Conservation (phyloP, 64 coral and sea anemone genomes). For the Montipora sp. region DNA sequence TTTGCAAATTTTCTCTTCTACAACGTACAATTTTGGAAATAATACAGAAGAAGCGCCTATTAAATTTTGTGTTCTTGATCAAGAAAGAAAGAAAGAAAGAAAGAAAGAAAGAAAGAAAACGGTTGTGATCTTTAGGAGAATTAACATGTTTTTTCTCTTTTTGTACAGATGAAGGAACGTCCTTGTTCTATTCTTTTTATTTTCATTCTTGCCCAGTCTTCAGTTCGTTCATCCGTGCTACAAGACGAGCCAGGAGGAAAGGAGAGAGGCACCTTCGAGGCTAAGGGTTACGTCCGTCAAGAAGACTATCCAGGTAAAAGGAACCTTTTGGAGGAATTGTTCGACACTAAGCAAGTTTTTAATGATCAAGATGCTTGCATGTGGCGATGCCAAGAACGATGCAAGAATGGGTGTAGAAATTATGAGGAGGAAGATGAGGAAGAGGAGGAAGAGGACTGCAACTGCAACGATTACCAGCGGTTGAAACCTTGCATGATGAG, state of each 20-base stretch:
- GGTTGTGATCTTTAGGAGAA: too few relatives aligned
- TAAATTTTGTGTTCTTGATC: too few relatives aligned
- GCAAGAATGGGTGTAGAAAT: neutral
- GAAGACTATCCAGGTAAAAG: neutral
- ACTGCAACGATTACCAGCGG: neutral
- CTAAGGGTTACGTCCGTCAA: neutral
- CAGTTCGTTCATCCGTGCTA: neutral
- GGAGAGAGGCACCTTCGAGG: neutral
- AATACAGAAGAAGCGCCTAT: too few relatives aligned
- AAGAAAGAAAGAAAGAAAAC: too few relatives aligned
- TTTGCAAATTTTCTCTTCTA: too few relatives aligned
- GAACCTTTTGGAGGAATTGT: neutral
- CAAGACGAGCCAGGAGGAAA: neutral
- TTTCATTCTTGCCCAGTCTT: neutral
- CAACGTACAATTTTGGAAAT: too few relatives aligned
- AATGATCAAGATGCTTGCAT: constrained; percentile 12
- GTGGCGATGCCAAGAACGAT: constrained; percentile 27
- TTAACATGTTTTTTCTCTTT: neutral
- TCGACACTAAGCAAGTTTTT: neutral
- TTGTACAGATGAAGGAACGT: constrained; percentile 13
- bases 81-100: too few relatives aligned
- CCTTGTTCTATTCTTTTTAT: neutral
- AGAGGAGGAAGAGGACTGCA: neutral
- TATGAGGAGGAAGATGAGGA: neutral
- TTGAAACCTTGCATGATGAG: neutral